Conservation (phyloP, 2,888 invertebrate genomes). For the Mellilla xanthometata region DNA sequence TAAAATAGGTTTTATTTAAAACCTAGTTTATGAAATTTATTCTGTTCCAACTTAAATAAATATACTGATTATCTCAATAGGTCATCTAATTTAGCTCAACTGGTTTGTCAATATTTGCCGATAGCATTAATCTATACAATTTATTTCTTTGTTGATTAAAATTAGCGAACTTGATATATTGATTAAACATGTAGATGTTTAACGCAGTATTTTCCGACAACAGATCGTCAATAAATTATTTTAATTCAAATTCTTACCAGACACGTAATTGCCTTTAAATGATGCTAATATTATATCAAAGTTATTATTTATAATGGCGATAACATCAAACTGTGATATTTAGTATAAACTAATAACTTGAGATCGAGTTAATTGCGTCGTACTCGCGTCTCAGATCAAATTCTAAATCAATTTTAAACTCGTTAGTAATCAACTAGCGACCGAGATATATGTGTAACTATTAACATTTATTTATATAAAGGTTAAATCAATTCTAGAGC, state of each 20-base stretch:
- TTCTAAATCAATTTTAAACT: slow-evolving; percentile 8
- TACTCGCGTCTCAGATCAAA: slow-evolving; percentile 15
- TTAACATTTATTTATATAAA: slow-evolving; percentile 7
- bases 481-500: slow-evolving; percentile 1
- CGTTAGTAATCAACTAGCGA: slow-evolving; percentile 5
- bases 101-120: too few species aligned
- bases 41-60: too few species aligned
- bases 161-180: too few species aligned
- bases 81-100: too few species aligned
- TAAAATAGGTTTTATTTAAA: too few species aligned
- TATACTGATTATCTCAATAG: too few species aligned
- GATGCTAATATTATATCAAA: slow-evolving; percentile 17
- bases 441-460: slow-evolving; percentile 5
- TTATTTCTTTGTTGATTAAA: too few species aligned
- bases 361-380: slow-evolving; percentile 9
- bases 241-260: slow-evolving; percentile 2
- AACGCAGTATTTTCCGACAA: background rate
- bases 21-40: too few species aligned
- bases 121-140: too few species aligned
- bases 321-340: slow-evolving; percentile 19
- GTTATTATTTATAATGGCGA: slow-evolving; percentile 18
- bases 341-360: slow-evolving; percentile 7
- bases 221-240: slow-evolving; percentile 14
- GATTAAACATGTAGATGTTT: too few species aligned
- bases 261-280: slow-evolving; percentile 11